A percentile compares a stretch with the other conserved stretches of the same genome.
phyloP scores from a whole-genome alignment of 2,797 vertebrate species.

The Cirrhinus molitorella region DNA sequence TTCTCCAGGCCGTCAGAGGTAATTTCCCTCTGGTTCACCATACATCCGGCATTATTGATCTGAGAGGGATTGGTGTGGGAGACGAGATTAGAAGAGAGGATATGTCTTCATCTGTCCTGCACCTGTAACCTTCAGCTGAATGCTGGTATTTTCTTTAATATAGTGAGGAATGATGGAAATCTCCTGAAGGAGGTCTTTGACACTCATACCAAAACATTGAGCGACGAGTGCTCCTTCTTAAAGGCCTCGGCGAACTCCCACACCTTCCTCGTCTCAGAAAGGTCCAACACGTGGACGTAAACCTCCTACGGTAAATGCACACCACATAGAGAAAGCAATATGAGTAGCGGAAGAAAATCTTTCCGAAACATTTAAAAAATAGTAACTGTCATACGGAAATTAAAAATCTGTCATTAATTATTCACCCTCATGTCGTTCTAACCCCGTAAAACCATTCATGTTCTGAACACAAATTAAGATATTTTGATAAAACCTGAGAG shows the following conservation, averaged over 20 bases:
- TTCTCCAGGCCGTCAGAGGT: conserved; percentile 77
- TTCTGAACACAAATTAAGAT: too few relatives aligned
- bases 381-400: too few relatives aligned
- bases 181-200: neutral
- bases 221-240: conserved; percentile 72
- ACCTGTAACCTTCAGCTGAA: neutral
- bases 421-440: too few relatives aligned
- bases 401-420: too few relatives aligned
- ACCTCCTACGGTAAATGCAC: conserved; percentile 70
- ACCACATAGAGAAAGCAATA: neutral
- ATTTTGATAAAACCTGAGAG: too few relatives aligned
- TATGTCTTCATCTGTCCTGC: conserved; percentile 3
- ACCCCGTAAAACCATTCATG: too few relatives aligned
- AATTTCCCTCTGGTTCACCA: conserved; percentile 75
- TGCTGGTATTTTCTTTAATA: conserved; percentile 4
- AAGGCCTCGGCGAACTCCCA: conserved; percentile 81
- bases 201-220: conserved; percentile 78
- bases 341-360: neutral
- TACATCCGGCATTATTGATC: conserved; percentile 83
- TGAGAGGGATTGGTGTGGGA: conserved; percentile 45
- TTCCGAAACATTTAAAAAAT: neutral
- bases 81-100: neutral
- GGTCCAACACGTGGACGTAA: conserved; percentile 76
- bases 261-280: conserved; percentile 76
- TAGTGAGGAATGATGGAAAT: conserved; percentile 4